These are phyloP conservation scores for Hyposmocoma kahamanoa DNA, from an alignment of 1,140 invertebrate genomes.

Conservation along the genomic window DNA sequence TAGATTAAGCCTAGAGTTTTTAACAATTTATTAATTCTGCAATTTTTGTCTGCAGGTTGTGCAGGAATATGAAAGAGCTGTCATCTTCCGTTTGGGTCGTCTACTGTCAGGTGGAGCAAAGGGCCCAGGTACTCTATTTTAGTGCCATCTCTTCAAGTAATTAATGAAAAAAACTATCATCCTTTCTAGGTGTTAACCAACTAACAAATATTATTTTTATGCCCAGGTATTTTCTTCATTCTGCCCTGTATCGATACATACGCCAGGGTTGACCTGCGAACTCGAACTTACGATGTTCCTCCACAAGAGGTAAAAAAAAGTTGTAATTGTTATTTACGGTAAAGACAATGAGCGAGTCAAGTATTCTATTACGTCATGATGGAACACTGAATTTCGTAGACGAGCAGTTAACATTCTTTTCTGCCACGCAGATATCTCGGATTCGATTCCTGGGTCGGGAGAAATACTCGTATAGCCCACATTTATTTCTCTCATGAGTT, in stretches of 20 bases:
- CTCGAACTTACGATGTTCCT: constrained; percentile 94
- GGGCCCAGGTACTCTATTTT: constrained; percentile 92
- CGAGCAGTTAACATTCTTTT: too few relatives aligned
- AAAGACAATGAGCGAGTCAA: not conserved
- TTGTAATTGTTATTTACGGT: not conserved
- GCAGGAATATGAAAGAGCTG: constrained; percentile 92
- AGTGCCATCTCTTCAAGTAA: too few relatives aligned
- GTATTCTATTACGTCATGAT: not conserved
- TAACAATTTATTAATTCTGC: too few relatives aligned
- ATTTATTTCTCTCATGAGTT: too few relatives aligned
- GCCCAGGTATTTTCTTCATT: constrained; percentile 94
- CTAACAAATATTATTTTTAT: not conserved
- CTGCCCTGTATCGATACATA: constrained; percentile 96
- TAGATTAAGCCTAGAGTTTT: too few relatives aligned
- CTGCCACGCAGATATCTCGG: too few relatives aligned
- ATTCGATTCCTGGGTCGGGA: too few relatives aligned
- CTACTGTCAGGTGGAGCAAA: constrained; percentile 92
- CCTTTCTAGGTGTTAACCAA: too few relatives aligned
- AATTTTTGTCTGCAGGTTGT: constrained; percentile 80
- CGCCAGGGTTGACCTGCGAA: constrained; percentile 91
- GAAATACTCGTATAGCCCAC: too few relatives aligned
- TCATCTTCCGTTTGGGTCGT: constrained; percentile 91
- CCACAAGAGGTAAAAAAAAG: constrained; percentile 88
- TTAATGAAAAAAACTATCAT: too few relatives aligned
- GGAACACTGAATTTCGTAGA: too few relatives aligned